Conservation (phyloP, 2,888 invertebrate genomes). For the Chirona hameri region DNA sequence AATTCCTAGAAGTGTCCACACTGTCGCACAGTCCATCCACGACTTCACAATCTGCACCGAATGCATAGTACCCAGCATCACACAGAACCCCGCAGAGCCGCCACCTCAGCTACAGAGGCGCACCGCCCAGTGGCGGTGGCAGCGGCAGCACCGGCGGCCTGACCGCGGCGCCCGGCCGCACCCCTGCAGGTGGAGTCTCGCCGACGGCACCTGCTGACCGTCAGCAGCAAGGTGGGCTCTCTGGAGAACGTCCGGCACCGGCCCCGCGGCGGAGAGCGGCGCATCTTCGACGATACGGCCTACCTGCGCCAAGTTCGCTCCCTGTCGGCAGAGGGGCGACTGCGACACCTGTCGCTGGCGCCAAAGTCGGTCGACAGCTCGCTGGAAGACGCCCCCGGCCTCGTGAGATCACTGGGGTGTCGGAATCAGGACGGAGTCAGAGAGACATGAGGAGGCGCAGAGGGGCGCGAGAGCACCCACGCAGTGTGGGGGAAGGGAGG, state of each 20-base stretch:
- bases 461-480: too few relatives aligned
- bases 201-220: slow-evolving; percentile 80
- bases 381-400: not conserved
- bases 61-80: too few relatives aligned
- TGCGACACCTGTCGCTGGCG: not conserved
- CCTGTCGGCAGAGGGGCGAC: not conserved
- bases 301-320: slow-evolving; percentile 69
- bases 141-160: not conserved
- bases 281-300: slow-evolving; percentile 88
- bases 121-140: too few relatives aligned
- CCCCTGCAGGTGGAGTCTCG: slow-evolving; percentile 61
- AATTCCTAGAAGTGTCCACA: too few relatives aligned
- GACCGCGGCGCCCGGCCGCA: not conserved
- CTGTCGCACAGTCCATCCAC: too few relatives aligned
- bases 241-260: slow-evolving; percentile 83
- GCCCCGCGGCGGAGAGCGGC: slow-evolving; percentile 88
- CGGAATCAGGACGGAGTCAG: too few relatives aligned
- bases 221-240: slow-evolving; percentile 87
- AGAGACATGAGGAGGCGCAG: too few relatives aligned
- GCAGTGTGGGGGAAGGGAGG: too few relatives aligned
- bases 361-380: not conserved
- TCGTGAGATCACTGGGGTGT: too few relatives aligned
- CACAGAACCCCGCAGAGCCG: too few relatives aligned
- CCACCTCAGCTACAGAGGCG: too few relatives aligned
- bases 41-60: too few relatives aligned